Evolutionary conservation across 1,140 invertebrate species (phyloP).

Genomic region (Meteorus sp.): DNA sequence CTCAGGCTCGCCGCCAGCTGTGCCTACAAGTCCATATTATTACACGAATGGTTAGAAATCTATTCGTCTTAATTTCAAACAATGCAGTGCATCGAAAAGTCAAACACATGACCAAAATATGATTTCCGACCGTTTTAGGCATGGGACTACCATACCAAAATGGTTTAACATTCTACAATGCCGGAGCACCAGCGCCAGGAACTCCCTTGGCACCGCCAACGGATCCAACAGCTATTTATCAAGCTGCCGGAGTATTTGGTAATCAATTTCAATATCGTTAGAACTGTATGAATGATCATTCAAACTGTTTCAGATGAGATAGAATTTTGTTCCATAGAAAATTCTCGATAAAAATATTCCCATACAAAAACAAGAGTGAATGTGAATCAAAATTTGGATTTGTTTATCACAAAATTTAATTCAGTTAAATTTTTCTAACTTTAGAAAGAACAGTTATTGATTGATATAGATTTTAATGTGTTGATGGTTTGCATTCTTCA

Average conservation of each 20-base stretch:
- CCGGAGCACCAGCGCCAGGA: slow-evolving; percentile 49
- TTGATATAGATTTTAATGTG: background rate
- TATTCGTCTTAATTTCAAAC: background rate
- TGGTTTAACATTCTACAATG: slow-evolving; percentile 63
- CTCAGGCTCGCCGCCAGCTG: slow-evolving; percentile 53
- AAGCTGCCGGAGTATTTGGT: slow-evolving; percentile 58
- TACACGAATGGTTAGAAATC: slow-evolving; percentile 61
- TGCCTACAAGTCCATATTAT: slow-evolving; percentile 62
- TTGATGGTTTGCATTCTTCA: slow-evolving; percentile 28
- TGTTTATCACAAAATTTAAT: no score
- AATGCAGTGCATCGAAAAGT: background rate
- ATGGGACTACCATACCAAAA: slow-evolving; percentile 62
- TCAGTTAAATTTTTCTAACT: background rate
- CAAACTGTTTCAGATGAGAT: no score
- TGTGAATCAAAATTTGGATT: no score
- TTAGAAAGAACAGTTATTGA: slow-evolving; percentile 1
- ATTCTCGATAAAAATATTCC: no score
- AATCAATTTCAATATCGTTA: slow-evolving; percentile 28
- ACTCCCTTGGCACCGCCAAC: slow-evolving; percentile 50
- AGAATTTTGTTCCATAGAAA: no score
- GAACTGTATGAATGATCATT: no score
- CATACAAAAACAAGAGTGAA: no score
- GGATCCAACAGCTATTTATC: slow-evolving; percentile 54
- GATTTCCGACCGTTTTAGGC: slow-evolving; percentile 36
- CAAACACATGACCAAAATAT: background rate